Base-by-base conservation (phyloP, 2,113 vertebrate species). In the Monopterus albus region DNA sequence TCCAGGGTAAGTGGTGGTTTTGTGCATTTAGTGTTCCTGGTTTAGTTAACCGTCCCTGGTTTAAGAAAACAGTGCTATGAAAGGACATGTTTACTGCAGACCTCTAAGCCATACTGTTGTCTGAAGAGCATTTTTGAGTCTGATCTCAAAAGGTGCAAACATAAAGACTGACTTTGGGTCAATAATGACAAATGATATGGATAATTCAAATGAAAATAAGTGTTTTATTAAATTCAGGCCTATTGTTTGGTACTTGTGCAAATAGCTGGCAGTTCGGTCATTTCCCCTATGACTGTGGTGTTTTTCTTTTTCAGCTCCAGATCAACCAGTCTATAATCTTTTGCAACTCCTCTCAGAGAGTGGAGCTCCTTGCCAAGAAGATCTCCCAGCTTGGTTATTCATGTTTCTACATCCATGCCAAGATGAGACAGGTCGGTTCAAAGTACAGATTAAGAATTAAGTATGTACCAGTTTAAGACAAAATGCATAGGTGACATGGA, bases 261-360 rank as follows among this genome's bases (percentile, higher is more conserved):
- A 11, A 49, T 35, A 7, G 1, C 14, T 52, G n/a, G 11, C n/a
- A n/a, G n/a, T n/a, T n/a, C n/a, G n/a, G n/a, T n/a, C n/a, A n/a
- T n/a, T n/a, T n/a, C n/a, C n/a, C n/a, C n/a, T n/a, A n/a, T n/a
- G n/a, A n/a, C n/a, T n/a, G n/a, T n/a, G n/a, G n/a, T n/a, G n/a
- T n/a, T n/a, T 43, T 50, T 71, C 28, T 29, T 0, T 68, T 4
- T 1, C 76, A 99, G 98, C 98, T 99, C 90, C 98, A 99, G 94
- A 99, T 99, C 90, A 99, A 99, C 92, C 98, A 99, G 91, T 99
- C 97, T 0, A 99, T 99, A 89, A 99, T 99, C 92, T 99, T 99
- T 94, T 99, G 98, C 92, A 99, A 99, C 94, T 99, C 97, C 52
- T 99, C 98, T 91, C 97, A 99, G 90, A 93, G 98, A 86, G 98